Percentiles rank a stretch among this genome's conserved stretches.
These are phyloP conservation scores for Popillia japonica DNA, from an alignment of 1,140 invertebrate species.

Conservation along the genomic window DNA sequence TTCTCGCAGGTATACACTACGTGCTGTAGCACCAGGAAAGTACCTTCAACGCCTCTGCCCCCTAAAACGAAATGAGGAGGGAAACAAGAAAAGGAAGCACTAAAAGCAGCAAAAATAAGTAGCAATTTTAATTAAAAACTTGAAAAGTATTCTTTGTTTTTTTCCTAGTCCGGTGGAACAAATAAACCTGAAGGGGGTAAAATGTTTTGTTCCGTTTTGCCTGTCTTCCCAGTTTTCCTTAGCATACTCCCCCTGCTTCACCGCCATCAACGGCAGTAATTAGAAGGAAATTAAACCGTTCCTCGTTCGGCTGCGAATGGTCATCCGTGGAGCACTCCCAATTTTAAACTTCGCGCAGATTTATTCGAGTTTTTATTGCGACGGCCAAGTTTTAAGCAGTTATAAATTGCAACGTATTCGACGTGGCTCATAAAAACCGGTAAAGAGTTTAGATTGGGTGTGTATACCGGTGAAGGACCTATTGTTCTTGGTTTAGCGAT, in stretches of 20 bases:
- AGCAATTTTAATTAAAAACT: constrained; percentile 60
- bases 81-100: constrained; percentile 6
- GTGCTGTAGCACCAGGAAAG: constrained; percentile 44
- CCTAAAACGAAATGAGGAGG: background rate
- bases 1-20: background rate
- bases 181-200: constrained; percentile 55
- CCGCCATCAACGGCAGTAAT: constrained; percentile 46
- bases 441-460: constrained; percentile 6
- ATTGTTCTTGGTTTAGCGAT: background rate
- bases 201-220: constrained; percentile 45
- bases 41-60: constrained; percentile 55
- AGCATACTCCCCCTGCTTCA: background rate
- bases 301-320: constrained; percentile 42
- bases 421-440: constrained; percentile 53
- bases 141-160: constrained; percentile 59
- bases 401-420: constrained; percentile 52
- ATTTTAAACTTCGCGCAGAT: constrained; percentile 49
- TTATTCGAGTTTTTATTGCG: constrained; percentile 51
- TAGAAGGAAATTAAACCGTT: constrained; percentile 55
- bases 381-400: constrained; percentile 46
- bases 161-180: constrained; percentile 50
- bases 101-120: constrained; percentile 58
- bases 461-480: background rate
- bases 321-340: constrained; percentile 48
- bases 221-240: background rate